Evolutionary conservation across 2,113 vertebrate species (phyloP).

Genomic region (Thalassoma bifasciatum): DNA sequence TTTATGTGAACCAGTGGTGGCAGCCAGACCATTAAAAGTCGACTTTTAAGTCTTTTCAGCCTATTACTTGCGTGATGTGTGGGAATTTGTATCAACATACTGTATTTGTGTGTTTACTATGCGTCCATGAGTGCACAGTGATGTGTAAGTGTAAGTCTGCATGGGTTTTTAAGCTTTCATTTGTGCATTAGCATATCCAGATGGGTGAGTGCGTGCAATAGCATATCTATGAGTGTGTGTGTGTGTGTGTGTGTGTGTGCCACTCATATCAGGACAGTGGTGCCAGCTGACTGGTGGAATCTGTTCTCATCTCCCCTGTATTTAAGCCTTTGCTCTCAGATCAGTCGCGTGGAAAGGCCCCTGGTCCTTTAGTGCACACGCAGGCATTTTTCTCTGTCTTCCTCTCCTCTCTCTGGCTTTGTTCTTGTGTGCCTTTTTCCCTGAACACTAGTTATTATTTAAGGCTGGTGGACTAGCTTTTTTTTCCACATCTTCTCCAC

Average conservation of each 20-base stretch:
- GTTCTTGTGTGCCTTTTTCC: constrained; percentile 42
- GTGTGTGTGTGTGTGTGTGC: constrained; percentile 20
- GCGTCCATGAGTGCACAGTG: constrained; percentile 5
- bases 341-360: constrained; percentile 73
- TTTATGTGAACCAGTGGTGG: constrained; percentile 46
- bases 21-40: constrained; percentile 53
- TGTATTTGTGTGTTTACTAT: constrained; percentile 1
- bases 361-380: constrained; percentile 68
- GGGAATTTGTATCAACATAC: constrained; percentile 24
- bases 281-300: constrained; percentile 75
- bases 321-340: constrained; percentile 75
- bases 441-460: constrained; percentile 67
- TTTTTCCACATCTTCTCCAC: constrained; percentile 68
- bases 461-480: constrained; percentile 63
- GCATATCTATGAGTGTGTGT: constrained; percentile 1
- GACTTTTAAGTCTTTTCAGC: constrained; percentile 50
- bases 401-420: constrained; percentile 33
- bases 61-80: constrained; percentile 1
- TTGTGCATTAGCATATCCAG: constrained; percentile 21
- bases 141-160: constrained; percentile 8
- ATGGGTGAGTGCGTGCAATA: constrained; percentile 2
- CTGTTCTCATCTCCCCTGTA: constrained; percentile 74
- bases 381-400: constrained; percentile 68
- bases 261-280: constrained; percentile 48
- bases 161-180: constrained; percentile 25